phyloP scores from a whole-genome alignment of 2,113 vertebrate genomes.

The Platichthys flesus region DNA sequence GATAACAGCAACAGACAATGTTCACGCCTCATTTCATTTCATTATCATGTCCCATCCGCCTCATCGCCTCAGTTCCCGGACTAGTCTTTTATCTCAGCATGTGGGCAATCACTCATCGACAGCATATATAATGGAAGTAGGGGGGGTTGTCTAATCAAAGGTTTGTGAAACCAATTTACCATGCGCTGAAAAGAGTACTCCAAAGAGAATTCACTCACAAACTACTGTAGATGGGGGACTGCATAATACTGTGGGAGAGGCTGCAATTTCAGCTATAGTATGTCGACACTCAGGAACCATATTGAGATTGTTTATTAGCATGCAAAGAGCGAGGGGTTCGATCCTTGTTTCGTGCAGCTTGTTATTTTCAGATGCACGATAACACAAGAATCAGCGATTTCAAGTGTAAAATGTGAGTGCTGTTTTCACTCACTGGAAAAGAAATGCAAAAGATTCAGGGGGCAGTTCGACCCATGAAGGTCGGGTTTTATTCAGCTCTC shows the following conservation, averaged over 20 bases:
- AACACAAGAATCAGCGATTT: neutral
- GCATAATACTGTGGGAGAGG: constrained; percentile 18
- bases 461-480: constrained; percentile 60
- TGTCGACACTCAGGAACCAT: neutral
- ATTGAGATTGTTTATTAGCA: constrained; percentile 18
- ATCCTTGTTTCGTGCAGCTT: neutral
- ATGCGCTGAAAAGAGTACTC: constrained; percentile 52
- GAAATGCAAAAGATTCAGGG: constrained; percentile 15
- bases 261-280: constrained; percentile 28
- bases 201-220: constrained; percentile 41
- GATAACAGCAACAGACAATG: constrained; percentile 76
- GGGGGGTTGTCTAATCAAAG: constrained; percentile 72
- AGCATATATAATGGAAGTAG: constrained; percentile 70
- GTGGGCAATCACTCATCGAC: constrained; percentile 74
- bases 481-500: constrained; percentile 51
- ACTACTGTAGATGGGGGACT: constrained; percentile 4
- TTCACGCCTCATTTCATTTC: constrained; percentile 81
- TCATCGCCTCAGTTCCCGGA: constrained; percentile 66
- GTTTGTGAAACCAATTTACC: constrained; percentile 74
- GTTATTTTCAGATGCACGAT: neutral
- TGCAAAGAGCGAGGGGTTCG: neutral
- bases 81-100: constrained; percentile 75
- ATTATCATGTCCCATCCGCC: constrained; percentile 74
- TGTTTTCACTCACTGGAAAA: neutral
- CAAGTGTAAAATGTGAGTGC: neutral